Evolutionary conservation across 53 echinoderm and acorn worm species (phyloP), one percentile per base, ranked within the genome.

Genomic region (Mesocentrotus franciscanus): DNA sequence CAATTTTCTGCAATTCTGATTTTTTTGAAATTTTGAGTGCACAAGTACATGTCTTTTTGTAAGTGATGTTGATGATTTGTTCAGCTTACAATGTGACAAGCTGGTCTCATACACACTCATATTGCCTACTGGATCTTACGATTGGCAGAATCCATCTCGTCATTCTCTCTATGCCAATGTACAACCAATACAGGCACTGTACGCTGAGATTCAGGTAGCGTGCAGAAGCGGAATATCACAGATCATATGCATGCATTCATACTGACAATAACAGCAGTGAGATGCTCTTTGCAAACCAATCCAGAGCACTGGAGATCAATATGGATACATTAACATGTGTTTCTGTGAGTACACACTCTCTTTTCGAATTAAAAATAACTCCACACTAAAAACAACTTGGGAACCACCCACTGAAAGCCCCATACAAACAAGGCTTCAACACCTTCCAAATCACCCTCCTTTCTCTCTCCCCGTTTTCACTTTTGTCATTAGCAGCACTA

Each of bases 391-490:
- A 22, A 66, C 66, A 84, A 87, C 17, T 49, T 57, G 56, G 58
- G 87, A 87, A 58, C 87, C 58, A 57, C 87, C 87, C 87, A 87
- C 12, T 87, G 58, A 87, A 56, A 87, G 87, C 87, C 57, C 13
- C 29, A 12, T 13, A 84, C 36, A 84, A 84, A 36, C 84, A 84
- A 83, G 74, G 81, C 87, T 87, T n/a, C 58, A 56, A 57, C 87
- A 87, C 58, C 87, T 58, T 20, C 57, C 57, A 87, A 58, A 35
- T 1, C 81, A 81, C 20, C 20, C 35, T 35, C 42, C 75, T 30
- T 75, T 75, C 75, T 49, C 84, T 12, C 49, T 84, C 84, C 36
- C 27, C 36, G 7, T 42, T 81, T 57, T 87, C 59, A 59, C n/a
- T 27, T 59, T 87, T 58, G n/a, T 59, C 58, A 58, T 58, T 87